phyloP scores from a whole-genome alignment of 2,113 vertebrate species.

The Pantherophis guttatus region DNA sequence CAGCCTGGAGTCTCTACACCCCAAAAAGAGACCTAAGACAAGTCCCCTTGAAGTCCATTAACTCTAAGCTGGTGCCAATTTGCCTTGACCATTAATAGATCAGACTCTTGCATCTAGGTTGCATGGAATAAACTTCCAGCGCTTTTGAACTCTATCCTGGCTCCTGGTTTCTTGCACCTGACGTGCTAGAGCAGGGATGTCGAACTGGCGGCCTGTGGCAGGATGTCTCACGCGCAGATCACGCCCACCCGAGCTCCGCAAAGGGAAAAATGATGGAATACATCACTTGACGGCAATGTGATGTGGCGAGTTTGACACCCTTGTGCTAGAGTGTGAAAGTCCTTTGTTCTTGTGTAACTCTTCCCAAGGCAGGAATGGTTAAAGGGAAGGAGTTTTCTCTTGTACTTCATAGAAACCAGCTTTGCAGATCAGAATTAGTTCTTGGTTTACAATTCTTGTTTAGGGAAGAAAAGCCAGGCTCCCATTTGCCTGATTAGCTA shows the following conservation, averaged over 20 bases:
- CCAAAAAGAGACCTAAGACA: not conserved
- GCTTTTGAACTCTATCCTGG: not conserved
- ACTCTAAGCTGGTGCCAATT: not conserved
- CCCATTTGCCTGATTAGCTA: not conserved
- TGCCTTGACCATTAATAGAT: not conserved
- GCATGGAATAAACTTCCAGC: not conserved
- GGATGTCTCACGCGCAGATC: too few relatives aligned
- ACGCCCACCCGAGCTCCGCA: too few relatives aligned
- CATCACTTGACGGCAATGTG: too few relatives aligned
- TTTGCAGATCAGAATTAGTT: not conserved
- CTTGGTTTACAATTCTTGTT: not conserved
- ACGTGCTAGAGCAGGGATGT: too few relatives aligned
- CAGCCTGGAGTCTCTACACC: not conserved
- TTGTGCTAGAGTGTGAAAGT: not conserved
- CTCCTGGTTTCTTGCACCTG: not conserved
- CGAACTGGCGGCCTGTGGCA: too few relatives aligned
- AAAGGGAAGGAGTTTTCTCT: not conserved
- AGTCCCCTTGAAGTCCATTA: not conserved
- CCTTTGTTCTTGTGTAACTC: not conserved
- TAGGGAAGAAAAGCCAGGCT: not conserved
- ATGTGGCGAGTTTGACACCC: too few relatives aligned
- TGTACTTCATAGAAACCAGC: not conserved
- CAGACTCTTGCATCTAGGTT: not conserved
- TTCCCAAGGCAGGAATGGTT: not conserved
- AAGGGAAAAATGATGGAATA: too few relatives aligned